Evolutionary conservation across 2,113 vertebrate species (phyloP), one percentile per base, ranked within the genome.

Genomic region (Synodontis membranacea): DNA sequence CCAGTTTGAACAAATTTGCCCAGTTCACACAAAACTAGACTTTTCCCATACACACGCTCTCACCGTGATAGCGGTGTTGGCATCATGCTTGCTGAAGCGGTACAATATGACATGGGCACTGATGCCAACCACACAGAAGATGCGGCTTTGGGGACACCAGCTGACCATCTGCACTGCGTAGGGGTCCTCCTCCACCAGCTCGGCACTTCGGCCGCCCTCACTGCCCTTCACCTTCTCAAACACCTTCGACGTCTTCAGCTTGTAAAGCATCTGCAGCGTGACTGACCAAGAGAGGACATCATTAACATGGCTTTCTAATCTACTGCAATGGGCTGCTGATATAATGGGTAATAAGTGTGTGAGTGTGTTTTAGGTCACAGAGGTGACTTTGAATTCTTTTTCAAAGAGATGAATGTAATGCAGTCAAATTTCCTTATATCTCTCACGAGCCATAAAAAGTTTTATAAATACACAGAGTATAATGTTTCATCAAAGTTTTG

Each of bases 261-360:
- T 99, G 93, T 99, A 99, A 84, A 99, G 93, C 97, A 99, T 98
- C 95, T 99, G 97, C 42, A 99, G 94, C 83, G 97, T 98, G 93
- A 98, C 98, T 99, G 90, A 64, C 64, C 25, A n/a, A 56, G 56
- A 25, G 34, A 31, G 70, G 25, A 46, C n/a, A 28, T 82, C 62
- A 48, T 84, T 70, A 88, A 7, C 28, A 25, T 11, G 28, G 52
- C 17, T 54, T 54, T 54, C 23, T 6, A 11, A 50, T 52, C n/a
- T 23, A 25, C 48, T 54, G n/a, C 37, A 7, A 78, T 11, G 3
- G 17, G 14, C n/a, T 79, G 76, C 48, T 79, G 19, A 54, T 54
- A 54, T 54, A 23, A 21, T 54, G 19, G 50, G 48, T 12, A 70
- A 70, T 66, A 66, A 66, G 19, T 23, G 19, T 68, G n/a, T 37